Conservation (phyloP, 2,113 vertebrate species). For the Zosterops hypoxanthus region DNA sequence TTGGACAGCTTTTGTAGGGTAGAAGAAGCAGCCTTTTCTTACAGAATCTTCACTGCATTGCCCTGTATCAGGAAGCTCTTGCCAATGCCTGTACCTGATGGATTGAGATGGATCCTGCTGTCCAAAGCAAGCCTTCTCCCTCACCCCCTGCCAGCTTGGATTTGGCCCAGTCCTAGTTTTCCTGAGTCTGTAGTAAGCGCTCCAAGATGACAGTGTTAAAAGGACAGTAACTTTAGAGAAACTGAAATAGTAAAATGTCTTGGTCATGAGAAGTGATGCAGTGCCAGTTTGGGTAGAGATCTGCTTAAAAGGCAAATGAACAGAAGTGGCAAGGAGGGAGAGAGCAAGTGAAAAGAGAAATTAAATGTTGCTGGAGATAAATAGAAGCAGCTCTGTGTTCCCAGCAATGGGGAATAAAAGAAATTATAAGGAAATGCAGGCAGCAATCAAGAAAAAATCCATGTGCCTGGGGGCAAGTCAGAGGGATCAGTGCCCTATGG, state of each 20-base stretch:
- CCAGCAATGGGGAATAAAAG: background rate
- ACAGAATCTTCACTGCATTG: background rate
- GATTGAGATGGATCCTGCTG: background rate
- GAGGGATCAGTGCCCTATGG: background rate
- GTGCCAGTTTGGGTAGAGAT: background rate
- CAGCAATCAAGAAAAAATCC: background rate
- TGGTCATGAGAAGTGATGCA: background rate
- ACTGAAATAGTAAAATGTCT: background rate
- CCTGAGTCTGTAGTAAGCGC: background rate
- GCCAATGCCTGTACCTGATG: fast-evolving
- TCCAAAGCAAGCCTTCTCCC: background rate
- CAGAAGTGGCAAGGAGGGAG: background rate
- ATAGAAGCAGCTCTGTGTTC: background rate
- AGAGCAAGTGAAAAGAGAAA: background rate
- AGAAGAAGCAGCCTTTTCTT: background rate
- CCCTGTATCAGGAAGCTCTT: background rate
- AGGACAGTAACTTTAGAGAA: fast-evolving
- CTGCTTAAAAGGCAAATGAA: background rate
- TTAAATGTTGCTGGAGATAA: background rate
- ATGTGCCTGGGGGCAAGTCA: background rate
- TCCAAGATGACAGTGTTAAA: fast-evolving
- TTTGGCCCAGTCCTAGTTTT: background rate
- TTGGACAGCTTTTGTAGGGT: background rate
- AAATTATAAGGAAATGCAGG: background rate
- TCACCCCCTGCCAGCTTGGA: fast-evolving